phyloP scores from a whole-genome alignment of 2,113 vertebrate species.

The Ahaetulla prasina region DNA sequence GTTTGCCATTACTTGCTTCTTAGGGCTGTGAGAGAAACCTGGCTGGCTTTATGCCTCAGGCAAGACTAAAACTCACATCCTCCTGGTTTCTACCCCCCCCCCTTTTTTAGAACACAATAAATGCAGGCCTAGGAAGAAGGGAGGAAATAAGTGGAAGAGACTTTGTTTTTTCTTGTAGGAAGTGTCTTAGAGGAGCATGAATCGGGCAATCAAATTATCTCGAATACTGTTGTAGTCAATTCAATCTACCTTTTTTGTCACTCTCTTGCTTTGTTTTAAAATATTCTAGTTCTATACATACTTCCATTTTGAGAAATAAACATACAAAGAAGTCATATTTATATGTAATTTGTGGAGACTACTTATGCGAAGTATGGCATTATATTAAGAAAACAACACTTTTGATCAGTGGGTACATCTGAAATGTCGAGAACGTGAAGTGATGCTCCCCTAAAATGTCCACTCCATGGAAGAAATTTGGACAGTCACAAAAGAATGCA shows the following conservation, averaged over 20 bases:
- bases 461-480: not conserved
- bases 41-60: not conserved
- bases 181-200: not conserved
- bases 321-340: not conserved
- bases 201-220: not conserved
- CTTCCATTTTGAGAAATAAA: not conserved
- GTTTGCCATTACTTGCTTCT: not conserved
- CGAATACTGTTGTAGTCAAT: not conserved
- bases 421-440: not conserved
- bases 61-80: not conserved
- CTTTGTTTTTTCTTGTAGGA: not conserved
- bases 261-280: not conserved
- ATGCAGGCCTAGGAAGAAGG: not conserved
- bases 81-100: not conserved
- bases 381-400: not conserved
- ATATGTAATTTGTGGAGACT: not conserved
- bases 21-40: not conserved
- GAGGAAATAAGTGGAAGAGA: not conserved
- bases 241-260: not conserved
- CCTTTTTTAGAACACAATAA: not conserved
- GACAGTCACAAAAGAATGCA: not conserved
- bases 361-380: not conserved
- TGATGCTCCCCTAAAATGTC: not conserved
- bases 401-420: not conserved
- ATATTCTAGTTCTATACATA: not conserved